Base-by-base conservation (phyloP, 1,140 invertebrate genomes). In the Drosophila ercepeae region DNA sequence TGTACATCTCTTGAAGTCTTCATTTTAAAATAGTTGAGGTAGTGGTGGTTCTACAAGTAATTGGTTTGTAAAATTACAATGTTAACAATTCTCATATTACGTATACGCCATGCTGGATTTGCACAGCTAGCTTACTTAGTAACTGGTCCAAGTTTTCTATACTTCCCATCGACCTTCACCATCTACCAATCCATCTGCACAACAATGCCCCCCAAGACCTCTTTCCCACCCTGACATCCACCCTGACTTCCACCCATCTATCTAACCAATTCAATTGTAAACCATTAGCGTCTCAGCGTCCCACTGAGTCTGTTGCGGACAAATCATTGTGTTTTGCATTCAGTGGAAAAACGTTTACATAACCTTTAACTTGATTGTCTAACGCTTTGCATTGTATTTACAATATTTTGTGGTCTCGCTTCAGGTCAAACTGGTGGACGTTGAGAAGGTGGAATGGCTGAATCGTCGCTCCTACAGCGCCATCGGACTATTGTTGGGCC, bases 391-490 rank as follows among this genome's bases (percentile, higher is more conserved):
- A 73, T 89, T 78, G 65, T 21, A 4, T n/a, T n/a, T n/a, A n/a
- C n/a, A n/a, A n/a, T 82, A 59, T 69, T 71, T 16, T 86, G 72
- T 27, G 51, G 73, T 67, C 73, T 76, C 42, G 58, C 84, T 90
- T 4, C 86, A 94, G 93, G 91, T 95, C 46, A 94, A 94, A 89
- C 88, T 95, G 61, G 93, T 94, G 34, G 94, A 94, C 77, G 93
- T 95, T 34, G 94, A 94, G 74, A 93, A 92, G 75, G 93, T 95
- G 39, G 93, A 94, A 89, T 95, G 94, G 94, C 92, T 93, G 25
- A 94, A 93, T 83, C 92, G 93, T 57, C 93, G 92, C 76, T 94
- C 91, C 49, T 94, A 93, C 89, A 94, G 92, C 90, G 92, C 91
- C 64, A 93, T 94, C 53, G 93, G 92, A 19, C 79, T 93, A 53